phyloP scores from a whole-genome alignment of 2,113 vertebrate genomes.

The Saimiri boliviensis region DNA sequence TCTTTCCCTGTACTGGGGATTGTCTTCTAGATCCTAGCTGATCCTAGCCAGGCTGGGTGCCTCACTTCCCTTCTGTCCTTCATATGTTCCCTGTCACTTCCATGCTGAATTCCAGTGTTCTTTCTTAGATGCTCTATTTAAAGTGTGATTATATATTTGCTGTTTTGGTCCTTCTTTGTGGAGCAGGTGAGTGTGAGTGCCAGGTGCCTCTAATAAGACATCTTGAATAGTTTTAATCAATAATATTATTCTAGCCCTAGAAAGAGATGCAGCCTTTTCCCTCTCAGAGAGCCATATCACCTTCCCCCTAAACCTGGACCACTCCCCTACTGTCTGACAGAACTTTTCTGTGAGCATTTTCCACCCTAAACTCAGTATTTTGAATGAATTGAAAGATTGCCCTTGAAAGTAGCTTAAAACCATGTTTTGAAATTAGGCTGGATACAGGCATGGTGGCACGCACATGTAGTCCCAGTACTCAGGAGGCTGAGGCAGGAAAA shows the following conservation, averaged over 20 bases:
- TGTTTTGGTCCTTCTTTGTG: no score
- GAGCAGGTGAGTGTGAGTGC: no score
- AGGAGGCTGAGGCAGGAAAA: no score
- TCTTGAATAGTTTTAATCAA: neutral
- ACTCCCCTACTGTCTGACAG: neutral
- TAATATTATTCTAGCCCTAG: neutral
- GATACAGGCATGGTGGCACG: neutral
- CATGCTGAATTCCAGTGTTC: no score
- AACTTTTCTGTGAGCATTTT: neutral
- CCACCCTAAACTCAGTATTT: neutral
- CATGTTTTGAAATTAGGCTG: slow-evolving; percentile 14
- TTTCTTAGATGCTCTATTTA: no score
- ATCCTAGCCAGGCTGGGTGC: neutral
- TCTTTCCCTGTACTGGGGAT: neutral
- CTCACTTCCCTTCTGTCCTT: neutral
- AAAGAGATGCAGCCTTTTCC: neutral
- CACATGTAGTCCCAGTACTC: no score
- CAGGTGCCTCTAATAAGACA: no score
- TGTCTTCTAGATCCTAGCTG: neutral
- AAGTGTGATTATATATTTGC: no score
- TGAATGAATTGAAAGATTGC: neutral
- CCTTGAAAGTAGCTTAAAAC: slow-evolving; percentile 5
- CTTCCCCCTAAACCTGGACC: neutral
- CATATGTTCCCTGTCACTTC: neutral
- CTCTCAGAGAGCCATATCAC: neutral